Percentiles rank a stretch among this genome's conserved stretches.
These are phyloP conservation scores for Hermaeophaga mercurialis DNA, from an alignment of 2,888 invertebrate genomes.

Conservation along the genomic window DNA sequence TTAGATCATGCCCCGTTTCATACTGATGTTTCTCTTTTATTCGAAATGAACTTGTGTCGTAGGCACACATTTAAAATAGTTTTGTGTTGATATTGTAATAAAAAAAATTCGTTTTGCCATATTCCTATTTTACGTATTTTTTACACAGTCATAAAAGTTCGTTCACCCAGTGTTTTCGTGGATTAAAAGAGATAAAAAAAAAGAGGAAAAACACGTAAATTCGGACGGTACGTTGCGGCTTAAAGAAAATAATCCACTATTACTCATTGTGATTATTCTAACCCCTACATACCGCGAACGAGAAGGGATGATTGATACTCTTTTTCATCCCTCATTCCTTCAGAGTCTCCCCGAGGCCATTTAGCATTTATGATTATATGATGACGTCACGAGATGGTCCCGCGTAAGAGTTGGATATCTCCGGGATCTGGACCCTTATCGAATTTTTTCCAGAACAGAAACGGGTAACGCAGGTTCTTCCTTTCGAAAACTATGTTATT, in stretches of 20 bases:
- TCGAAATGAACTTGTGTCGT: too few species aligned
- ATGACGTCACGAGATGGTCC: slow-evolving; percentile 35
- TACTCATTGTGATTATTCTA: slow-evolving; percentile 20
- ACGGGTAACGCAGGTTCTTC: not conserved
- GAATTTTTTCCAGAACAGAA: not conserved
- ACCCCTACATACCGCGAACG: slow-evolving; percentile 16
- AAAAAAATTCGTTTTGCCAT: too few species aligned
- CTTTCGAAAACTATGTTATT: too few species aligned
- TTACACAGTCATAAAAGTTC: not conserved
- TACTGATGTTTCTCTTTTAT: not conserved
- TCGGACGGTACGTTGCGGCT: not conserved
- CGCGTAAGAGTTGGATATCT: not conserved
- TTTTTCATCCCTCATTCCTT: slow-evolving; percentile 10
- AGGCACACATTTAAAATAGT: too few species aligned
- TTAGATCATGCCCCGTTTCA: not conserved
- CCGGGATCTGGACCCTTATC: not conserved
- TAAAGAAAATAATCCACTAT: slow-evolving; percentile 18
- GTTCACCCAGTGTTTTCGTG: not conserved
- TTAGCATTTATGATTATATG: slow-evolving; percentile 40
- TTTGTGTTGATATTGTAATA: too few species aligned
- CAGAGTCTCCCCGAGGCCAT: slow-evolving; percentile 22
- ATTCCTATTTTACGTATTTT: not conserved
- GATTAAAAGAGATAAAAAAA: not conserved
- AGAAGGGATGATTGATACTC: slow-evolving; percentile 13
- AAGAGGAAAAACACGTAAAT: too few species aligned